These are phyloP conservation scores for Nycticebus coucang DNA, from an alignment of 2,113 vertebrate genomes.

Conservation along the genomic window DNA sequence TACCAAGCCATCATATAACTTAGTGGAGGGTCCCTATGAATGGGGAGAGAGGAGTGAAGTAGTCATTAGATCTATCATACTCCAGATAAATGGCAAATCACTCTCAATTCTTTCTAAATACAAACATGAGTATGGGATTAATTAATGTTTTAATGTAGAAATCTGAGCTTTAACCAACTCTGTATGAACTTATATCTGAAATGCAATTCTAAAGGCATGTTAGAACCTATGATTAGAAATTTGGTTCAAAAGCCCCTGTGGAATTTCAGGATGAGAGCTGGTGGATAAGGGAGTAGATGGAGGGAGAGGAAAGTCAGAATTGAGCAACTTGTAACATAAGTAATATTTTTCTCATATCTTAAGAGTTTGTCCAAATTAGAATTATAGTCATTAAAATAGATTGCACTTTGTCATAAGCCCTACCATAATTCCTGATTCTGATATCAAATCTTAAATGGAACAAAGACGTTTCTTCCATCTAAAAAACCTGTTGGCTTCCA, in stretches of 20 bases:
- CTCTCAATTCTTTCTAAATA: not conserved
- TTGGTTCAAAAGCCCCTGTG: not conserved
- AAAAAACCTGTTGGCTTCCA: not conserved
- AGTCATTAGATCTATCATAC: not conserved
- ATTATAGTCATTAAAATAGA: not conserved
- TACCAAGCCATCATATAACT: not conserved
- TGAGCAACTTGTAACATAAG: not conserved
- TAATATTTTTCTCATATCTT: slow-evolving; percentile 11
- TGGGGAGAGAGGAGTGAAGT: not conserved
- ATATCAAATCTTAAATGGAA: slow-evolving; percentile 6
- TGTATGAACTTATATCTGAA: not conserved
- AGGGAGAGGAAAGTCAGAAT: not conserved
- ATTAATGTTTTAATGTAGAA: not conserved
- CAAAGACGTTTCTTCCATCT: not conserved
- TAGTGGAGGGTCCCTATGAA: not conserved
- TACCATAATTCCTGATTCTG: not conserved
- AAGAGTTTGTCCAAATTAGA: not conserved
- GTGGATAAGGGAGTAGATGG: not conserved
- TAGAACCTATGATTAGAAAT: slow-evolving; percentile 9
- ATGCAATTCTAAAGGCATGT: not conserved
- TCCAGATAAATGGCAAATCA: not conserved
- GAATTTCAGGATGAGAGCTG: not conserved
- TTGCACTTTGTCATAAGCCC: not conserved
- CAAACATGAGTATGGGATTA: not conserved
- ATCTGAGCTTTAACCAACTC: not conserved